These are phyloP conservation scores for Camelus dromedarius DNA, from an alignment of 2,113 vertebrate species.

Conservation along the genomic window DNA sequence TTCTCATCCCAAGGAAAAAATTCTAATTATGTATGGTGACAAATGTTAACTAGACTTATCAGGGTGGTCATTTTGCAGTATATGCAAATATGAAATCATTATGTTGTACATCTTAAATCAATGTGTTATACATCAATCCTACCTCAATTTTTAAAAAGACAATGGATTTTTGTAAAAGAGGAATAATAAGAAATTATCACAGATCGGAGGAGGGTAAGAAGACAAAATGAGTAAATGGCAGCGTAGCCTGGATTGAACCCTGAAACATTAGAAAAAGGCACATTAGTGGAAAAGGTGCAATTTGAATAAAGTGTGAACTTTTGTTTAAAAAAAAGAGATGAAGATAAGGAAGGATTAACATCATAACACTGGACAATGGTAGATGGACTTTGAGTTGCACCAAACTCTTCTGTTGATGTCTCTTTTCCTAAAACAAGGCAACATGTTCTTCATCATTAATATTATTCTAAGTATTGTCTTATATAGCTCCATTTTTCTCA, in stretches of 20 bases:
- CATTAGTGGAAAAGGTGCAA: not conserved
- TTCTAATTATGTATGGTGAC: not conserved
- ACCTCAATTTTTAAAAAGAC: not conserved
- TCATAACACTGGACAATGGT: not conserved
- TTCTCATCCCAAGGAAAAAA: not conserved
- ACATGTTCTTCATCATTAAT: fast-evolving
- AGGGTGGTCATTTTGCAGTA: not conserved
- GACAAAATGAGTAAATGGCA: not conserved
- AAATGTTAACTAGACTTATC: not conserved
- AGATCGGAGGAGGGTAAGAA: not conserved
- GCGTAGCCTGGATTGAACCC: not conserved
- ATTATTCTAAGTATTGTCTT: too few species aligned
- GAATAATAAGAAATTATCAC: not conserved
- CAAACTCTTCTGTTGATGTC: not conserved
- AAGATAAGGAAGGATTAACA: not conserved
- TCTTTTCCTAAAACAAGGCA: not conserved
- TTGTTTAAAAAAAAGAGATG: not conserved
- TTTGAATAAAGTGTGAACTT: not conserved
- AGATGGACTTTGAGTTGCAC: too few species aligned
- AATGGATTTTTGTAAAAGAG: not conserved
- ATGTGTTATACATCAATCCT: not conserved
- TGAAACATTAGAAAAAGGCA: not conserved
- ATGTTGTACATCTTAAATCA: not conserved
- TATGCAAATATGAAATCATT: not conserved
- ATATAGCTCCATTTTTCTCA: not conserved